Base-by-base conservation (phyloP, 53 echinoderm and acorn worm genomes). In the Apostichopus leukothele region DNA sequence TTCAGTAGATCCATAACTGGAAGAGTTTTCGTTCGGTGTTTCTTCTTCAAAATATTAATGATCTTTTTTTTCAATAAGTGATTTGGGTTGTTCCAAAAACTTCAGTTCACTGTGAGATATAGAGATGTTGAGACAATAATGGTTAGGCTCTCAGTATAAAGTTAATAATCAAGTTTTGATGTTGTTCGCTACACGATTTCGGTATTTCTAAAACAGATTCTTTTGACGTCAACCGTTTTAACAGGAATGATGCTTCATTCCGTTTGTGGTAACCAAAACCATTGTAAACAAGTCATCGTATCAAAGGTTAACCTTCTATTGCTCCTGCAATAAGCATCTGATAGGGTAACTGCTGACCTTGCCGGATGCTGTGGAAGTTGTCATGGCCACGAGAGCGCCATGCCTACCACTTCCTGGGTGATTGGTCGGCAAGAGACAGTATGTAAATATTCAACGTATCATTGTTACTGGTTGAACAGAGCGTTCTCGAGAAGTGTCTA, bases 321-420 rank as follows among this genome's bases (percentile, higher is more conserved):
- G 55, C 53, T 54, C 55, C n/a, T 57, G 10, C 57, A 55, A 5
- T 83, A 0, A n/a, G 23, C 55, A 54, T 55, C 16, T 54, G 60
- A 83, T 27, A 54, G 54, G 7, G 83, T 52, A 52, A 10, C 8
- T 59, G 52, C 60, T 18, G 18, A 50, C 55, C 5, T 71, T 16
- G 5, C 9, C 67, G 84, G 84, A 84, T 66, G 26, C 67, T 0
- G 25, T 50, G 84, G 66, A 84, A 66, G 16, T 84, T 67, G 60
- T 25, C 67, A 11, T 21, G 39, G 18, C 18, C n/a, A 83, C 83
- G 14, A 59, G 83, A 54, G 51, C 83, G 16, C 60, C 60, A 57
- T 84, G 3, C 84, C 67, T 60, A 63, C 66, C 27, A 84, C 50
- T 84, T 84, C 84, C 84, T 61, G 84, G 66, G 74, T 23, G 25